A percentile compares a stretch with the other conserved stretches of the same genome.
phyloP scores from a whole-genome alignment of 2,113 vertebrate genomes.

The Camelus dromedarius region DNA sequence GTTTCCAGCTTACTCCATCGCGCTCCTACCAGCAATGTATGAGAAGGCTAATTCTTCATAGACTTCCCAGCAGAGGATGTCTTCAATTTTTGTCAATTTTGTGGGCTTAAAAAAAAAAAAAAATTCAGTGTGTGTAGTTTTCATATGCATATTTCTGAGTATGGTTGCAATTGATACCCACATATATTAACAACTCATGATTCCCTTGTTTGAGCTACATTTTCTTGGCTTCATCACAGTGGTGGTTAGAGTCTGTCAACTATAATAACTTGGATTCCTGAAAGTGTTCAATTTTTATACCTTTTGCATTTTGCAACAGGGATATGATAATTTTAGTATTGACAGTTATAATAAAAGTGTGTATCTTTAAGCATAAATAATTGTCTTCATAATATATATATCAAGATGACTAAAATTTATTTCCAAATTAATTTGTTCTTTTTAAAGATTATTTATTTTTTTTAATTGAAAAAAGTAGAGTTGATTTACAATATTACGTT shows the following conservation, averaged over 20 bases:
- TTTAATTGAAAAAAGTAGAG: too few relatives aligned
- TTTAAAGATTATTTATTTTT: too few relatives aligned
- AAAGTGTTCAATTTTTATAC: neutral
- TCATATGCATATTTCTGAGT: neutral
- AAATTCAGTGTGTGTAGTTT: neutral
- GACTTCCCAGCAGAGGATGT: neutral
- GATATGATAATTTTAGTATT: neutral
- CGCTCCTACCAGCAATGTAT: rapidly evolving
- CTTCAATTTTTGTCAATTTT: neutral
- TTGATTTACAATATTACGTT: too few relatives aligned
- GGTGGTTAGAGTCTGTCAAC: neutral
- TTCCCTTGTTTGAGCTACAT: neutral
- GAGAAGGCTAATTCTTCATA: neutral
- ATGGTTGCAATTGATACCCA: neutral
- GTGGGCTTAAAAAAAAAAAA: neutral
- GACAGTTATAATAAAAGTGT: neutral
- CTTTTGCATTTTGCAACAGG: neutral
- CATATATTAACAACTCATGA: neutral
- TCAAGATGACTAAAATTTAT: neutral
- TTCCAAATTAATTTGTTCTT: neutral
- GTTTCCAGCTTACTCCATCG: neutral
- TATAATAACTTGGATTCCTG: neutral
- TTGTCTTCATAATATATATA: neutral
- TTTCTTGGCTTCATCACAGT: neutral
- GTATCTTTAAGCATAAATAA: neutral